Evolutionary conservation across 2,797 vertebrate species (phyloP), one percentile per base, ranked within the genome.

Genomic region (Girardinus metallicus): DNA sequence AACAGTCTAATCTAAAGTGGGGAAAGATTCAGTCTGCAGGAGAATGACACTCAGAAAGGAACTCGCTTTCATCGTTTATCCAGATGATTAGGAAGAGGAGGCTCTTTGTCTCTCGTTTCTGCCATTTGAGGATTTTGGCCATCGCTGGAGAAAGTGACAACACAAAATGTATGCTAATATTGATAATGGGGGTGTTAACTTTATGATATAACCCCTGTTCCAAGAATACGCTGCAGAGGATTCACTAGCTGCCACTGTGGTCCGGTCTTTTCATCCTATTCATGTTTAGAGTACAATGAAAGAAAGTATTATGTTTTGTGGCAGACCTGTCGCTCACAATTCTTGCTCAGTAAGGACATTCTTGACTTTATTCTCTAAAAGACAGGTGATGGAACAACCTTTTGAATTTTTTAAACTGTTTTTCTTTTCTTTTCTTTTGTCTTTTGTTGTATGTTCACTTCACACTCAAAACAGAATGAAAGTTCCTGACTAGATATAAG

Each of bases 1-100:
- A 95, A 96, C 91, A 82, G 60, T 88, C 90, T 85, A 94, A 91
- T 94, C 88, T 91, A 92, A 89, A 92, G 90, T 91, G 92, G 87
- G 89, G 89, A 87, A 92, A 88, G 79, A 88, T 87, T 88, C 87
- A 76, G 81, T 94, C 76, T 78, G 62, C 47, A 82, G 91, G 90
- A 92, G 91, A 95, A 92, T 91, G 94, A 93, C 93, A 92, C 89
- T 91, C 74, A 76, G 81, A 92, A 88, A 80, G 80, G 84, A 90
- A 85, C 76, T 84, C 80, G 85, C 93, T 94, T 94, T 93, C 83
- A 94, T 94, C 82, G 87, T 94, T 94, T 91, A 93, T 91, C 86
- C 82, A 68, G 84, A 91, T 93, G 92, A 95, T 94, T 87, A 92
- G 88, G 89, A 90, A 86, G 85, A 92, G 92, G 90, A 88, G 93